Evolutionary conservation across 1,140 invertebrate genomes (phyloP).

Genomic region (Drosophila kikkawai): DNA sequence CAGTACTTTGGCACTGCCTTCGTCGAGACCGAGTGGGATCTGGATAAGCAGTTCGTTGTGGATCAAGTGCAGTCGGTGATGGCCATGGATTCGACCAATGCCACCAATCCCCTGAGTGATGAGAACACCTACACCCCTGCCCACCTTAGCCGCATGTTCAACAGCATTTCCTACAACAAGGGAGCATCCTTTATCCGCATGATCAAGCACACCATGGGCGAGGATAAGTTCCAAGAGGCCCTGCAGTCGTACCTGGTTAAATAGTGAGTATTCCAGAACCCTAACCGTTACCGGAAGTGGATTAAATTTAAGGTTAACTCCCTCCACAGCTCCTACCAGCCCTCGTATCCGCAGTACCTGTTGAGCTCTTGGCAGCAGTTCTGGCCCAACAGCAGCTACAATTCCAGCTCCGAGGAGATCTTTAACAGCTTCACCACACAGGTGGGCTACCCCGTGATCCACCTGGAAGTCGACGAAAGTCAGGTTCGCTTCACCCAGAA

Average conservation of each 20-base stretch:
- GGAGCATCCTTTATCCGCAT: slow-evolving; percentile 90
- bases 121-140: slow-evolving; percentile 85
- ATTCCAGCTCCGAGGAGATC: slow-evolving; percentile 71
- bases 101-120: slow-evolving; percentile 88
- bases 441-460: slow-evolving; percentile 90
- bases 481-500: slow-evolving; percentile 83
- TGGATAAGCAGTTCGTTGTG: slow-evolving; percentile 87
- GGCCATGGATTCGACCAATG: slow-evolving; percentile 87
- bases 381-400: slow-evolving; percentile 50
- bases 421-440: slow-evolving; percentile 91
- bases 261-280: slow-evolving; percentile 80
- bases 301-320: background rate
- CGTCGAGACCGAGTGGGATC: slow-evolving; percentile 86
- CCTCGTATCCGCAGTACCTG: slow-evolving; percentile 87
- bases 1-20: slow-evolving; percentile 89
- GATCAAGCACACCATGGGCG: slow-evolving; percentile 90
- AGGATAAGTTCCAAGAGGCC: slow-evolving; percentile 87
- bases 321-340: slow-evolving; percentile 81
- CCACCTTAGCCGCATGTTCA: slow-evolving; percentile 87
- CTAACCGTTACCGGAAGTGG: background rate
- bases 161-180: slow-evolving; percentile 88
- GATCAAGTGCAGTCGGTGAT: slow-evolving; percentile 89
- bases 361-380: slow-evolving; percentile 87
- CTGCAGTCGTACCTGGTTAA: slow-evolving; percentile 86
- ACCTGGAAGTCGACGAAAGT: slow-evolving; percentile 47